phyloP scores from a whole-genome alignment of 2,113 vertebrate species.

The Apistogramma diplotaenia region DNA sequence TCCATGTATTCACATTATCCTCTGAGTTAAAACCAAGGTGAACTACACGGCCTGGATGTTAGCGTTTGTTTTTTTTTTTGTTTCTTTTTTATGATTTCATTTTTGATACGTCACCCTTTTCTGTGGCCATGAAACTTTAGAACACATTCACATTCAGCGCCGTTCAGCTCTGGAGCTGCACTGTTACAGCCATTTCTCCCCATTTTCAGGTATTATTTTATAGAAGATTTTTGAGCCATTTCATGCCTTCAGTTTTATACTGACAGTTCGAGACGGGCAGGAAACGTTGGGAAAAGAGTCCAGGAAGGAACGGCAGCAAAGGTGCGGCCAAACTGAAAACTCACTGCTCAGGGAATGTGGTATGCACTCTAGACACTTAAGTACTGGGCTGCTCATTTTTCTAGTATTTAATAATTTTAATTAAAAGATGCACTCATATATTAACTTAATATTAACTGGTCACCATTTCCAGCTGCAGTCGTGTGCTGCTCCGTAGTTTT shows the following conservation, averaged over 20 bases:
- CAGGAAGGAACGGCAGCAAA: too few species aligned
- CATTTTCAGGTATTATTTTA: background rate
- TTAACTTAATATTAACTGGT: background rate
- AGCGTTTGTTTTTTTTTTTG: too few species aligned
- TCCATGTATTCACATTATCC: too few species aligned
- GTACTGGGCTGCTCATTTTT: background rate
- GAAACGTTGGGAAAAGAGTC: background rate
- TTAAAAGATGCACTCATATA: too few species aligned
- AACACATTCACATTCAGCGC: too few species aligned
- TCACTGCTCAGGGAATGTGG: background rate
- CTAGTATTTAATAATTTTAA: background rate
- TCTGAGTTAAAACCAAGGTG: too few species aligned
- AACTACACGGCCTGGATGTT: too few species aligned
- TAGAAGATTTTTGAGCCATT: background rate
- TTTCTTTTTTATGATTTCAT: accelerated
- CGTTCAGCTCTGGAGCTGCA: background rate
- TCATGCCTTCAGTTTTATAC: background rate
- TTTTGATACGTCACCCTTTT: background rate
- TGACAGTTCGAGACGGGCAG: background rate
- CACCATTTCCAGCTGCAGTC: too few species aligned
- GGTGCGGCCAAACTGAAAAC: background rate
- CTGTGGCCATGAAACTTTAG: background rate
- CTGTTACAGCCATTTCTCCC: background rate
- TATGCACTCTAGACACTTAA: background rate
- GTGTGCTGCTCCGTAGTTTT: too few species aligned